Base-by-base conservation (phyloP, 2,888 invertebrate species). In the Caenorhabditis macrosperma region DNA sequence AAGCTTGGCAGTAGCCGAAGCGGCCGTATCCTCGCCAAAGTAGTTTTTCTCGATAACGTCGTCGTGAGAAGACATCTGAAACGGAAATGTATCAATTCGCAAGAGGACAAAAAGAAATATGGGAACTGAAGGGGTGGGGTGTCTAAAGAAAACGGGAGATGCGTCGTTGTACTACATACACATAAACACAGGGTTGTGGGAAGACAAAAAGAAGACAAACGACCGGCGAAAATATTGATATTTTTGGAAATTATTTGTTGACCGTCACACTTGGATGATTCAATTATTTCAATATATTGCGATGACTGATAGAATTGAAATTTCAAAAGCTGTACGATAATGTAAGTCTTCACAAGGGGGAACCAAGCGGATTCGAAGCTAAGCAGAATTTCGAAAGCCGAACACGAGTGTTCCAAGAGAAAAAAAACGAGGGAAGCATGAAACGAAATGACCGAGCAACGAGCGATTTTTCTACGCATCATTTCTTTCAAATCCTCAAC, bases 31-130 rank as follows among this genome's bases (percentile, higher is more conserved):
- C 9, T 69, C 69, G 30, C 50, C 64, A 38, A 66, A 69, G 57
- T 82, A 82, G 64, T 78, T 68, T 22, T 82, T 82, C 55, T 82
- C 81, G 57, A 78, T 64, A 38, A 82, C 78, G 61, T 82, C 71
- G 71, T 82, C 78, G 72, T 66, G 77, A n/a, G 68, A 76, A 38
- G 75, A 68, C 81, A 81, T 81, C 81, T 81, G 72, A 44, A 80
- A 66, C 12, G 26, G 67, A 64, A 60, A 59, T 22, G 20, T 22
- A 33, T 33, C 20, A 41, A 30, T 61, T 54, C 26, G 38, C 33
- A 33, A 33, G n/a, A 30, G 41, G 26, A 75, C 15, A 44, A 28
- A 61, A 61, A 44, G 12, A 38, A 38, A 38, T 15, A 38, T 38
- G 12, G 44, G 44, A 20, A 44, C 22, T 28, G 7, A 59, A 57